Conservation (phyloP, 2,888 invertebrate genomes). For the Phasia obesa region DNA sequence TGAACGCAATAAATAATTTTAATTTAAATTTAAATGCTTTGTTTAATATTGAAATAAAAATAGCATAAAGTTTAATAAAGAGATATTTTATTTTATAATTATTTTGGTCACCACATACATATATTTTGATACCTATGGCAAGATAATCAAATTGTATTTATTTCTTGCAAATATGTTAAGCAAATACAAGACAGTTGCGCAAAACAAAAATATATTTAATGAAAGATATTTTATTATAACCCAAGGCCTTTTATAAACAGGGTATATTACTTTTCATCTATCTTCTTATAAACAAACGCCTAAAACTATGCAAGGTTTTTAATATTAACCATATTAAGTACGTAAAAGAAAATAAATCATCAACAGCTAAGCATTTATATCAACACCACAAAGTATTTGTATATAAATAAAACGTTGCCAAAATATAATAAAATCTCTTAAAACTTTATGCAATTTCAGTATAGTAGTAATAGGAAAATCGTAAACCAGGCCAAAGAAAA, state of each 20-base stretch:
- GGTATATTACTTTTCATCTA: neutral
- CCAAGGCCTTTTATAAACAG: slow-evolving; percentile 32
- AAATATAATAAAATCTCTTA: no score
- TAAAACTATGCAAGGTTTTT: slow-evolving; percentile 30
- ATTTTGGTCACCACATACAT: no score
- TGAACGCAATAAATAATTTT: slow-evolving; percentile 59
- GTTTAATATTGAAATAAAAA: neutral
- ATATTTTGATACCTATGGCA: no score
- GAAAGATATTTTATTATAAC: slow-evolving; percentile 33
- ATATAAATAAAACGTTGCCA: no score
- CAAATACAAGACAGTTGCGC: slow-evolving; percentile 35
- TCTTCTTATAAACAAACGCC: neutral
- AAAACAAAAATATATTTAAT: slow-evolving; percentile 4
- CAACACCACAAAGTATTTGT: slow-evolving; percentile 18
- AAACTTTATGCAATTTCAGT: no score
- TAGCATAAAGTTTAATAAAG: no score
- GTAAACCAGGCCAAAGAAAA: neutral
- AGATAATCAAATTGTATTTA: slow-evolving; percentile 3
- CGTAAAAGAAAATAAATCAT: neutral
- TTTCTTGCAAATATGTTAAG: slow-evolving; percentile 15
- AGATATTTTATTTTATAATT: no score
- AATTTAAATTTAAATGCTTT: neutral
- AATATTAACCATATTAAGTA: slow-evolving; percentile 1
- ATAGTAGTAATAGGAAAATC: neutral
- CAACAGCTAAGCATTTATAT: neutral